A percentile compares a stretch with the other conserved stretches of the same genome.
Conservation (phyloP, 2,113 vertebrate genomes). For the Pomatostomus ruficeps region DNA sequence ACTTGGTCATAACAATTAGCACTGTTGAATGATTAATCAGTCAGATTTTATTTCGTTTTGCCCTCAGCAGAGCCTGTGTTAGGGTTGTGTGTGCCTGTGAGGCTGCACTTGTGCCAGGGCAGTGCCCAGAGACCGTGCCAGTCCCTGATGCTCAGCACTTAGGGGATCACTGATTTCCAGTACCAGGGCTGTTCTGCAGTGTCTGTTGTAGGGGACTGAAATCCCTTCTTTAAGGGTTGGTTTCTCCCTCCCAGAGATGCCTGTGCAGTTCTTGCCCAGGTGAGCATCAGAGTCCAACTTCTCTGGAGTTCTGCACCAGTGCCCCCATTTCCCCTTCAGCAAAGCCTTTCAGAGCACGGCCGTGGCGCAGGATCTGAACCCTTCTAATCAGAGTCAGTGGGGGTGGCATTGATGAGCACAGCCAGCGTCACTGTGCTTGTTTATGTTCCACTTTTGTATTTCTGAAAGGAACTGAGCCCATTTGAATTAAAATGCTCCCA, state of each 20-base stretch:
- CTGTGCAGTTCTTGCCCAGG: neutral
- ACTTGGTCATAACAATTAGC: neutral
- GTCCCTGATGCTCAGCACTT: neutral
- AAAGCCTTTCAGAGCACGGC: neutral
- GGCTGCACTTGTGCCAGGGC: neutral
- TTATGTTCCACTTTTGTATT: neutral
- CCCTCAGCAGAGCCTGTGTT: accelerated
- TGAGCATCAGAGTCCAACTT: neutral
- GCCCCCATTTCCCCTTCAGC: neutral
- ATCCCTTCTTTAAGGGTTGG: accelerated
- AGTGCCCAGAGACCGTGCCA: neutral
- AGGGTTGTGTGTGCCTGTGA: neutral
- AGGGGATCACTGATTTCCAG: neutral
- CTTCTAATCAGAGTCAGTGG: neutral
- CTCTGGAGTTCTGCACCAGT: neutral
- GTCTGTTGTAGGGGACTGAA: neutral
- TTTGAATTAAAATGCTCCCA: constrained; percentile 25
- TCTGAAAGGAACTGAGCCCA: neutral
- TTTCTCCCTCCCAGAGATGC: neutral
- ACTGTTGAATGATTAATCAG: neutral
- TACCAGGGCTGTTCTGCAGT: neutral
- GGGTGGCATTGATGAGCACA: neutral
- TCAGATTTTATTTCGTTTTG: neutral
- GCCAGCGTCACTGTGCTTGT: neutral
- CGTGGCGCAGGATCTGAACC: neutral